Base-by-base conservation (phyloP, 2,797 vertebrate species). In the Diceros bicornis region DNA sequence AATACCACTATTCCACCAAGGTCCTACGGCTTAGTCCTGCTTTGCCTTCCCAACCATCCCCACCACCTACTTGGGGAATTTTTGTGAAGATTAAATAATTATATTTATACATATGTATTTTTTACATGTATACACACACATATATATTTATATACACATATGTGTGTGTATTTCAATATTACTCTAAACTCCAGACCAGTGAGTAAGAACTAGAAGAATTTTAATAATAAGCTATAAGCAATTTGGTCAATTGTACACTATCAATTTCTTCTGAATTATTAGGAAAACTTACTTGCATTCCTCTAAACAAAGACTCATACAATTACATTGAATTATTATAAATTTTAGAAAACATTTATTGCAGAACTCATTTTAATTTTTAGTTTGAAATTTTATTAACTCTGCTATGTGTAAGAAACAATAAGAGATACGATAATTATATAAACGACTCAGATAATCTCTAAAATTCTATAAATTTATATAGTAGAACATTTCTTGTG, bases 361-460 rank as follows among this genome's bases (percentile, higher is more conserved):
- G 25, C 5, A 52, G 20, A n/a, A 52, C 29, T 16, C n/a, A 83
- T 41, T 88, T 82, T 75, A 75, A 82, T 59, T 89, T 92, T 92
- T 83, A 74, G n/a, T 69, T 79, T 84, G 52, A 69, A 68, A 83
- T 69, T 88, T 83, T 72, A 66, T 27, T 82, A 68, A 68, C n/a
- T 92, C 17, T 32, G 4, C 18, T 61, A 16, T 75, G 16, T 69
- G 2, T 83, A 61, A 52, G 41, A 88, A 74, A 88, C 52, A 82
- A 16, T 66, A 74, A 7, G 25, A 59, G 1, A 41, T 6, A 34
- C 2, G 1, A 77, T 12, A 82, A 27, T 41, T 59, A 59, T 18
- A 61, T n/a, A 68, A 68, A 88, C 41, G 50, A 82, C 17, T 59
- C 37, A 82, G 14, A 41, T 47, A 47, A 66, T 74, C 5, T 21